Evolutionary conservation across 2,888 invertebrate species (phyloP), one percentile per base, ranked within the genome.

Genomic region (Drosophila tanythrix): DNA sequence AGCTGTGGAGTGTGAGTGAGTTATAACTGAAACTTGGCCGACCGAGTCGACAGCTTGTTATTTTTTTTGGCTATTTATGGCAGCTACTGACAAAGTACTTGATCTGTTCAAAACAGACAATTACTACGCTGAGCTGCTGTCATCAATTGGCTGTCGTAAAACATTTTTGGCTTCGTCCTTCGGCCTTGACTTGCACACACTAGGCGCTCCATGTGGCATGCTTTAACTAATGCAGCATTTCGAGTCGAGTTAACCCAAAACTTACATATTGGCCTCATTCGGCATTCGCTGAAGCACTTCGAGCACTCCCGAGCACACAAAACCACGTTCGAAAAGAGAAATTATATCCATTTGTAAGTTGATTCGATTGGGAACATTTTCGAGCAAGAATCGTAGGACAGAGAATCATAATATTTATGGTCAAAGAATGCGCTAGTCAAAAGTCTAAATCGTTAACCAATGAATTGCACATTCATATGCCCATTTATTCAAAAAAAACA

Each of bases 41-140:
- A 6, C 35, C 21, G 53, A 27, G 18, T 11, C 55, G 36, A 38
- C 57, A 57, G 43, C 57, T 31, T 43, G 57, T 43, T 57, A 29
- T 40, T 57, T 27, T 27, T 55, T 55, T 36, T 27, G n/a, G 43
- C 38, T 31, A 61, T 57, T 63, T 57, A 57, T 57, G 46, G 36
- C 56, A 33, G 43, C 33, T 31, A 43, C 36, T 38, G 53, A 33
- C 61, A 62, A 43, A 53, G 60, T 15, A 33, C 60, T 57, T 57
- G 29, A 40, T 57, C 43, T 57, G 57, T 57, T 57, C 57, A 57
- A 57, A 57, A 29, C 59, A 46, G 59, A 60, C 46, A 60, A 60
- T 60, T 60, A 50, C 59, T 25, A 6, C 59, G 31, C 35, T 50
- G 33, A 46, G 46, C 50, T 36, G 50, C 59, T 60, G 50, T 43